phyloP scores from a whole-genome alignment of 2,888 invertebrate genomes.

The Celastrina argiolus region DNA sequence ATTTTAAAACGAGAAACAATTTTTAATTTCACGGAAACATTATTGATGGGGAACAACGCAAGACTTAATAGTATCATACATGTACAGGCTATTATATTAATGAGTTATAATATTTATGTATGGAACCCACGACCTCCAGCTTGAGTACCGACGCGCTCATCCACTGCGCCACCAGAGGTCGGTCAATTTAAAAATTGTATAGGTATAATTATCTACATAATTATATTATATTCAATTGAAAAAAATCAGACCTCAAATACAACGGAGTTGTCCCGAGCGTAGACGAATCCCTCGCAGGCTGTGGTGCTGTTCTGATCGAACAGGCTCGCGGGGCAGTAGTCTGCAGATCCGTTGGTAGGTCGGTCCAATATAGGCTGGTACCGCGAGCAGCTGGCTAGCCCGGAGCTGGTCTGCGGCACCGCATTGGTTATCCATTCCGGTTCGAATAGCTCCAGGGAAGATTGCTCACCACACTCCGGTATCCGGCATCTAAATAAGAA shows the following conservation, averaged over 20 bases:
- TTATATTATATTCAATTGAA: neutral
- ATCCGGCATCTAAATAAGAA: slow-evolving; percentile 60
- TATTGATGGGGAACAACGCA: too few relatives aligned
- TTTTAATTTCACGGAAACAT: too few relatives aligned
- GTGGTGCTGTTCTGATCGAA: slow-evolving; percentile 40
- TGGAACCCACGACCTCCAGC: too few relatives aligned
- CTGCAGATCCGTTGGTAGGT: slow-evolving; percentile 45
- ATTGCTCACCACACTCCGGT: slow-evolving; percentile 67
- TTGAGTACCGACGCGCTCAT: too few relatives aligned
- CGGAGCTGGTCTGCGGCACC: slow-evolving; percentile 44
- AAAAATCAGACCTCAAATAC: slow-evolving; percentile 56
- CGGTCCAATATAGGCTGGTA: too few relatives aligned
- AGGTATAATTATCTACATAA: too few relatives aligned
- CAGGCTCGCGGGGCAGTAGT: slow-evolving; percentile 46
- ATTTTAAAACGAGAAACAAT: too few relatives aligned
- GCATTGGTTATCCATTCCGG: slow-evolving; percentile 65
- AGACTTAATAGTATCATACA: too few relatives aligned
- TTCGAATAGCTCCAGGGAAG: slow-evolving; percentile 45
- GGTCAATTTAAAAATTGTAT: too few relatives aligned
- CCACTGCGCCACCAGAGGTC: too few relatives aligned
- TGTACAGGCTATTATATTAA: too few relatives aligned
- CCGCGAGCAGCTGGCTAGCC: neutral
- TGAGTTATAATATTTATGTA: too few relatives aligned
- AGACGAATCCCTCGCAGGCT: slow-evolving; percentile 50
- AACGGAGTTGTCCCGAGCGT: slow-evolving; percentile 53